A percentile compares a stretch with the other conserved stretches of the same genome.
Evolutionary conservation across 2,113 vertebrate genomes (phyloP).

Genomic region (Peromyscus leucopus): DNA sequence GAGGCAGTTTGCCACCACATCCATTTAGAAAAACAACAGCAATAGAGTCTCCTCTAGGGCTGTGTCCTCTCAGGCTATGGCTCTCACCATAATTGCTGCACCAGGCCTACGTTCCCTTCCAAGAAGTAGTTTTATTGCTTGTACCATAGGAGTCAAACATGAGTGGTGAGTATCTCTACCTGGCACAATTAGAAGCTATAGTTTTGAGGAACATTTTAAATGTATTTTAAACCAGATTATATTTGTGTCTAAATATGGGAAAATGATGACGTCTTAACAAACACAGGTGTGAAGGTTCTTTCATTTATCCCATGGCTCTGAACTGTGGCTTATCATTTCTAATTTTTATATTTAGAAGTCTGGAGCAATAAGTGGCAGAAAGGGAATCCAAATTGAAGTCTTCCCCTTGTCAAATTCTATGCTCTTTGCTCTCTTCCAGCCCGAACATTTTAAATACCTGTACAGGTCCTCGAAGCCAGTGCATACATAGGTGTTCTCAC

Average conservation of each 20-base stretch:
- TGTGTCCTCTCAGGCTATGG: no score
- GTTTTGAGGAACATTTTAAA: background rate
- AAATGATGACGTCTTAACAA: background rate
- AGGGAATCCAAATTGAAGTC: background rate
- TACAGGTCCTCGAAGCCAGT: background rate
- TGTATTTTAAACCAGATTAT: background rate
- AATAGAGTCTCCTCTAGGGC: background rate
- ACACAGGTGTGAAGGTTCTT: background rate
- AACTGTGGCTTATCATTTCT: background rate
- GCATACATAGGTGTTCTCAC: no score
- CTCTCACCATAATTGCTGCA: no score
- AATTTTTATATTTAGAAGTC: background rate
- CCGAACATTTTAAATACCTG: background rate
- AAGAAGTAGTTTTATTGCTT: background rate
- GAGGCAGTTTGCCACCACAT: background rate
- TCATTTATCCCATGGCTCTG: background rate
- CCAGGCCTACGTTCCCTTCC: background rate
- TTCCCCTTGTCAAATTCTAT: no score
- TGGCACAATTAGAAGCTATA: background rate
- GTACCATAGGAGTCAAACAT: background rate
- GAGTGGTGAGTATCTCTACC: background rate
- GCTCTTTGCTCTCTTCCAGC: background rate
- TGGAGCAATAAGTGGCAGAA: no score
- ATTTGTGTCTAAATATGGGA: background rate
- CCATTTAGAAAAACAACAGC: background rate